Evolutionary conservation across 2,797 vertebrate species (phyloP), one percentile per base, ranked within the genome.

Genomic region (Melanotaenia parkinsoni): DNA sequence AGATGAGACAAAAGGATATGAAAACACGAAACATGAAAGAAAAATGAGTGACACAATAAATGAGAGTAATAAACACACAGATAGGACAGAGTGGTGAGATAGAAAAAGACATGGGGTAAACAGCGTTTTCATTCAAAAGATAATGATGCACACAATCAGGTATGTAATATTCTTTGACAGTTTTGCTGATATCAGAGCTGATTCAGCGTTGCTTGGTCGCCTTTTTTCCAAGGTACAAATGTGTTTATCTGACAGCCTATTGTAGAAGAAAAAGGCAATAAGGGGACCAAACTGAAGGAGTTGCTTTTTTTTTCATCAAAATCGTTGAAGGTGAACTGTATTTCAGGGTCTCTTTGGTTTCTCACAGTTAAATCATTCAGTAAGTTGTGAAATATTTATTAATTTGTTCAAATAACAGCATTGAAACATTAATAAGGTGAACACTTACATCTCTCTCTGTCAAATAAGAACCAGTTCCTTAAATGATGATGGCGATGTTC

Each of bases 71-170:
- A 60, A 32, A 4, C 22, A 61, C 30, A 60, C 14, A 72, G 62
- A 68, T 24, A 43, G 33, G 64, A 57, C 16, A 66, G 68, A 63
- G 63, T 47, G 51, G 24, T 61, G 37, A 47, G 51, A 77, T 58
- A 60, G 58, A 75, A 57, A 26, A 72, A 63, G 14, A 76, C 60
- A 70, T 22, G 3, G 18, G 7, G 32, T 62, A 77, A 82, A 77
- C 74, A 73, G 63, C 56, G 70, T 67, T 67, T 79, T 58, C 33
- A 67, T 63, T 60, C 37, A 78, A 71, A 70, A 77, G 69, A 82
- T 80, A 84, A 80, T 81, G 70, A 84, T 67, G 68, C 65, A 75
- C 72, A 80, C 84, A 75, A 77, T 88, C 76, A 82, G 80, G 65
- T 82, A 62, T 72, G 38, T 77, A 53, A 83, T 82, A 77, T 71